A percentile compares a stretch with the other conserved stretches of the same genome.
Conservation (phyloP, 92 coral and sea anemone species). For the Paramuricea clavata region DNA sequence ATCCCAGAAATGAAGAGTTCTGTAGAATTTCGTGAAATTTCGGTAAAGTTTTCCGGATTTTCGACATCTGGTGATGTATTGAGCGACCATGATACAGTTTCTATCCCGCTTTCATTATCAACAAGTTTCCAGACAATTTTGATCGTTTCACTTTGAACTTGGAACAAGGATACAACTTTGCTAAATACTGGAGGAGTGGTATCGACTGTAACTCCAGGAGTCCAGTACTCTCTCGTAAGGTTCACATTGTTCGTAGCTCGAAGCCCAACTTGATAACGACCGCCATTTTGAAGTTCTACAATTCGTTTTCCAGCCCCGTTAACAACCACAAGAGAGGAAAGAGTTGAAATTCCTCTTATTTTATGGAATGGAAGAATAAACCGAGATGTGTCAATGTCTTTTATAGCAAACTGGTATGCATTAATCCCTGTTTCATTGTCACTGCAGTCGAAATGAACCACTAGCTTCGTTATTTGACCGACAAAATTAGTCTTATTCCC, state of each 20-base stretch:
- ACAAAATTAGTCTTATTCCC: constrained; percentile 61
- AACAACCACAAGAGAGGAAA: constrained; percentile 73
- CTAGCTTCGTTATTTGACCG: constrained; percentile 67
- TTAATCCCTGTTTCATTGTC: constrained; percentile 80
- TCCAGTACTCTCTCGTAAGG: constrained; percentile 79
- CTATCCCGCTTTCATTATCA: constrained; percentile 84
- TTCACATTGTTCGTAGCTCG: constrained; percentile 76
- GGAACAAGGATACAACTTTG: constrained; percentile 66
- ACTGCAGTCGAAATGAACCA: constrained; percentile 79
- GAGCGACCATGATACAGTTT: constrained; percentile 77
- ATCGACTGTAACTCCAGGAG: constrained; percentile 84
- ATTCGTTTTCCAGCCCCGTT: constrained; percentile 73
- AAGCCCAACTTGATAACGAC: constrained; percentile 75
- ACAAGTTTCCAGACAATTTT: constrained; percentile 69
- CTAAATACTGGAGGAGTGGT: constrained; percentile 83
- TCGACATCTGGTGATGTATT: constrained; percentile 77
- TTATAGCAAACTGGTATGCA: constrained; percentile 80
- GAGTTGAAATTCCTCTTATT: constrained; percentile 51
- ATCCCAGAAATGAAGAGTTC: constrained; percentile 55
- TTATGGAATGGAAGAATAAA: constrained; percentile 78
- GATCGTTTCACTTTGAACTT: constrained; percentile 67
- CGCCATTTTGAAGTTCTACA: constrained; percentile 72
- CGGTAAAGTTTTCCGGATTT: constrained; percentile 64
- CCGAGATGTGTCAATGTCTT: constrained; percentile 55
- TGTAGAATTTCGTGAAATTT: constrained; percentile 36